Conservation (phyloP, 2,113 vertebrate genomes). For the Oncorhynchus tshawytscha region DNA sequence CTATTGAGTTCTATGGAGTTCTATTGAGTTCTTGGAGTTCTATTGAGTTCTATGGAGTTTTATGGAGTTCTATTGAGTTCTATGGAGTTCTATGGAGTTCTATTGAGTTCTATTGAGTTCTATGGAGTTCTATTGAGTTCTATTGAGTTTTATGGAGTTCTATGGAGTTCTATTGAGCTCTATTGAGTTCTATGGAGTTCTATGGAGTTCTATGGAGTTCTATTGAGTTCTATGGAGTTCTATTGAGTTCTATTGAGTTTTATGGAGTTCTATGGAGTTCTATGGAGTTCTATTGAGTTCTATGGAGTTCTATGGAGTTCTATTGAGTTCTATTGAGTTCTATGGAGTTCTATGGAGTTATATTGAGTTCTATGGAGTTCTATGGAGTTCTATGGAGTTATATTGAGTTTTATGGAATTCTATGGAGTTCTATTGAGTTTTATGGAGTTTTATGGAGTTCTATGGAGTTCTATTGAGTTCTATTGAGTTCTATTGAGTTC, state of each 20-base stretch:
- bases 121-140: constrained; percentile 27
- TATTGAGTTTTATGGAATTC: constrained; percentile 29
- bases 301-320: too few species aligned
- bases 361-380: constrained; percentile 28
- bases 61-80: too few species aligned
- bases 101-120: not conserved
- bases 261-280: too few species aligned
- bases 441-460: constrained; percentile 30
- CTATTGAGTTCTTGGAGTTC: constrained; percentile 33
- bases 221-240: too few species aligned
- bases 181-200: constrained; percentile 16
- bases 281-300: too few species aligned
- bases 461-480: not conserved
- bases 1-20: not conserved
- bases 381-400: not conserved
- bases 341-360: not conserved
- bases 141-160: too few species aligned
- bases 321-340: too few species aligned
- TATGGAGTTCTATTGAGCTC: not conserved
- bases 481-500: constrained; percentile 25
- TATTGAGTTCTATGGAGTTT: constrained; percentile 29
- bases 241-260: too few species aligned
- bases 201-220: too few species aligned
- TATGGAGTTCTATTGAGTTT: constrained; percentile 28
- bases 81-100: too few species aligned